These are phyloP conservation scores for Aricia agestis DNA, from an alignment of 1,140 invertebrate genomes.

Conservation along the genomic window DNA sequence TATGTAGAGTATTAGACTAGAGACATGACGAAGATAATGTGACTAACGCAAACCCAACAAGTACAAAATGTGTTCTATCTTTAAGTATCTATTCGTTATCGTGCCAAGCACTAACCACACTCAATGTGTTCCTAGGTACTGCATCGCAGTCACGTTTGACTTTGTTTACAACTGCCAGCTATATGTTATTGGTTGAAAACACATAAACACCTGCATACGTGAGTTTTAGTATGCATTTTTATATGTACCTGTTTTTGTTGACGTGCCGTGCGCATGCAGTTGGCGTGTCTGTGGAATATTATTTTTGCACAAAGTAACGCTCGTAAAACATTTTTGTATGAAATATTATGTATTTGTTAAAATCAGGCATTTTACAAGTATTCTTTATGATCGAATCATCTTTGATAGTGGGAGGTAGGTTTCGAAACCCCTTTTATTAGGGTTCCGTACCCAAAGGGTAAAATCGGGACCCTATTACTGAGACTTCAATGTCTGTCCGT, in stretches of 20 bases:
- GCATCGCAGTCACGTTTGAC: conserved; percentile 32
- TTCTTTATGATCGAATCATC: too few relatives aligned
- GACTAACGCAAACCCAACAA: too few relatives aligned
- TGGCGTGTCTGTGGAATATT: background rate
- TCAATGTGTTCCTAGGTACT: conserved; percentile 38
- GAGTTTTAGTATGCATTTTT: conserved; percentile 8
- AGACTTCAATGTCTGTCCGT: too few relatives aligned
- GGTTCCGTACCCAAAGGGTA: too few relatives aligned
- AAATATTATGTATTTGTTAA: too few relatives aligned
- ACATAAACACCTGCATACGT: conserved; percentile 16
- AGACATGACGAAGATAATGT: too few relatives aligned
- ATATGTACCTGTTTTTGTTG: conserved; percentile 2
- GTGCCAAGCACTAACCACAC: conserved; percentile 43
- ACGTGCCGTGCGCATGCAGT: background rate
- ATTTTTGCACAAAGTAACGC: background rate
- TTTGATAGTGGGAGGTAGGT: too few relatives aligned
- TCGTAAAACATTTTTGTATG: background rate
- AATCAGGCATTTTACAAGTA: too few relatives aligned
- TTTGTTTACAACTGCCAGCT: conserved; percentile 29
- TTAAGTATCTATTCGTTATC: conserved; percentile 22
- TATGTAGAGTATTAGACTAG: too few relatives aligned
- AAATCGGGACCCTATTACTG: too few relatives aligned
- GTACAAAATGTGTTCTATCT: background rate
- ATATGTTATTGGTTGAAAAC: conserved; percentile 25
- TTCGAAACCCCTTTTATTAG: too few relatives aligned